Percentiles rank a stretch among this genome's conserved stretches.
Evolutionary conservation across 2,113 vertebrate genomes (phyloP).

Genomic region (Halcyon senegalensis): DNA sequence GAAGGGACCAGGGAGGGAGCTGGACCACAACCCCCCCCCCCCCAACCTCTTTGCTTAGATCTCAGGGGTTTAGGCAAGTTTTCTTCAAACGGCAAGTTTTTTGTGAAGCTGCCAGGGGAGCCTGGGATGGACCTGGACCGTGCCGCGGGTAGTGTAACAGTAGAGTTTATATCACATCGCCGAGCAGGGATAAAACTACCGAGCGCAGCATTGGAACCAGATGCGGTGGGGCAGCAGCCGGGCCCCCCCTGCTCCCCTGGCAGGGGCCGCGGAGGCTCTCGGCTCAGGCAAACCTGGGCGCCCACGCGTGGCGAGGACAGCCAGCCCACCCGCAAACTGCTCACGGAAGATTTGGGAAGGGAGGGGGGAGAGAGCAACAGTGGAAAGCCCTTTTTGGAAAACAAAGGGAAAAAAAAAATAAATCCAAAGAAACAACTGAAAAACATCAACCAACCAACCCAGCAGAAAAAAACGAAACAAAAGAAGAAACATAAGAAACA

Average conservation of each 20-base stretch:
- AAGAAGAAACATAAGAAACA: neutral
- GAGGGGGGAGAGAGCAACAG: fast-evolving
- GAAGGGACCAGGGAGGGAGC: neutral
- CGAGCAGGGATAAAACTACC: conserved; percentile 36
- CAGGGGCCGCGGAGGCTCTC: too few relatives aligned
- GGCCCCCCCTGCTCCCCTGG: fast-evolving
- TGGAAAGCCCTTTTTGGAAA: neutral
- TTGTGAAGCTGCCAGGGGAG: neutral
- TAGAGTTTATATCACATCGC: neutral
- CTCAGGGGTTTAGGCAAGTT: neutral
- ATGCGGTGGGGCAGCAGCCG: neutral
- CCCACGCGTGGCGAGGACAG: neutral
- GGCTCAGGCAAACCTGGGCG: neutral
- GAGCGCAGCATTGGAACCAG: conserved; percentile 44
- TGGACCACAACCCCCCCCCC: fast-evolving
- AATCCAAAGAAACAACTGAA: neutral
- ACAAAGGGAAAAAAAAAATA: neutral
- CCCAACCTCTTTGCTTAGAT: neutral
- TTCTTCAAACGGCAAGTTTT: neutral
- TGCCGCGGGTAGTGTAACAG: neutral
- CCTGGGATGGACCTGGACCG: neutral
- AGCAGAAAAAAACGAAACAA: neutral
- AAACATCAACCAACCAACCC: neutral
- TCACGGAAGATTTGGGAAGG: fast-evolving
- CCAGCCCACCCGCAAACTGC: fast-evolving